Evolutionary conservation across 2,797 vertebrate genomes (phyloP).

Genomic region (Bothrops alternatus): DNA sequence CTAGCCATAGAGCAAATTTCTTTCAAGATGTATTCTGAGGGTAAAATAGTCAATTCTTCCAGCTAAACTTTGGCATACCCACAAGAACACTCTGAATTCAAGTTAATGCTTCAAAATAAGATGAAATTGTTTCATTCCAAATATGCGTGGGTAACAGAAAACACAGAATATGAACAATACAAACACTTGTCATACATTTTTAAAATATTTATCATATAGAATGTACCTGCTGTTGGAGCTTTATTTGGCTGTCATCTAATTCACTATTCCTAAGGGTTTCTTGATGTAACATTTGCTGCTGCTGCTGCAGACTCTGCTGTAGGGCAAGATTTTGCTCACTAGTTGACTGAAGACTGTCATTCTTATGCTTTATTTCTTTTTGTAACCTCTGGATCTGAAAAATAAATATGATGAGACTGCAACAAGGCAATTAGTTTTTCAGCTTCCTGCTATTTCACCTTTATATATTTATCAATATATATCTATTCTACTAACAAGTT

Average conservation of each 20-base stretch:
- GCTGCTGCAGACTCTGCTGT: constrained; percentile 84
- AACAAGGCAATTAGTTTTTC: neutral
- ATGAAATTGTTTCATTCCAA: constrained; percentile 9
- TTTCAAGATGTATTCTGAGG: neutral
- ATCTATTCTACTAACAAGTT: neutral
- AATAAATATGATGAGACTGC: constrained; percentile 19
- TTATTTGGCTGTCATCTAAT: constrained; percentile 87
- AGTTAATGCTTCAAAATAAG: neutral
- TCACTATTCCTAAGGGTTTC: constrained; percentile 83
- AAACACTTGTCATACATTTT: constrained; percentile 12
- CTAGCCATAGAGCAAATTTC: neutral
- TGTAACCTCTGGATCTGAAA: constrained; percentile 81
- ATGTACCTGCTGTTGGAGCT: constrained; percentile 83
- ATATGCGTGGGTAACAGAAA: constrained; percentile 1
- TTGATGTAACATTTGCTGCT: constrained; percentile 89
- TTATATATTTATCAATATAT: neutral
- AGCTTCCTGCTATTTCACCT: constrained; percentile 18
- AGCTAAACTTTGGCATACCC: too few relatives aligned
- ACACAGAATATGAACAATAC: neutral
- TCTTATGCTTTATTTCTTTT: constrained; percentile 79
- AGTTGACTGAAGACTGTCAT: constrained; percentile 75
- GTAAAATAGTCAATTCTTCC: neutral
- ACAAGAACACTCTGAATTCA: neutral
- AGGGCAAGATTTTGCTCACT: constrained; percentile 82
- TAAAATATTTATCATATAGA: constrained; percentile 1